Evolutionary conservation across 2,888 invertebrate genomes (phyloP).

Genomic region (Folsomia candida): DNA sequence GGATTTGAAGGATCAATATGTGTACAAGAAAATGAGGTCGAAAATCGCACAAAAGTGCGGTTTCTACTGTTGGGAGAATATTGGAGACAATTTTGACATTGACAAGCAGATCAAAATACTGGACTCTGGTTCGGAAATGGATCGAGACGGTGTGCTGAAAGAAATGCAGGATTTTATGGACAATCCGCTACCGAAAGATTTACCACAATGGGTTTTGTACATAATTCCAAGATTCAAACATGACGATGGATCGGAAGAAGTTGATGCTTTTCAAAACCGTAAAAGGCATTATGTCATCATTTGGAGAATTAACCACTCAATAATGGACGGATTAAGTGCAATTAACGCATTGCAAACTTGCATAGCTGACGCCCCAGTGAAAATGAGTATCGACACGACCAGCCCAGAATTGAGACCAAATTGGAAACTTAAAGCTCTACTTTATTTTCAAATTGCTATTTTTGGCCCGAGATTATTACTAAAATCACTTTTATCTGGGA

Average conservation of each 20-base stretch:
- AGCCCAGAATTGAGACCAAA: neutral
- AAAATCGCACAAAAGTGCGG: conserved; percentile 32
- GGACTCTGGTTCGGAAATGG: conserved; percentile 27
- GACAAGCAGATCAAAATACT: conserved; percentile 37
- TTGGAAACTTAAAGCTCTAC: neutral
- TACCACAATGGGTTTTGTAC: conserved; percentile 41
- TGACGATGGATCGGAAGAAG: conserved; percentile 13
- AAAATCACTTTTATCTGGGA: neutral
- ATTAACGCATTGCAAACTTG: conserved; percentile 32
- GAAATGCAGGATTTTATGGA: conserved; percentile 37
- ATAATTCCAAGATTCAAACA: conserved; percentile 39
- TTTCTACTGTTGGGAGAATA: conserved; percentile 35
- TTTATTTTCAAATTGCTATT: conserved; percentile 27
- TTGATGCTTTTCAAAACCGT: neutral
- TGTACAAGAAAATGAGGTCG: conserved; percentile 21
- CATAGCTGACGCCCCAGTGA: conserved; percentile 26
- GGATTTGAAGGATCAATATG: conserved; percentile 17
- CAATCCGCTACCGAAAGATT: conserved; percentile 28
- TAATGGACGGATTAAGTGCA: conserved; percentile 42
- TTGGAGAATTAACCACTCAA: conserved; percentile 32
- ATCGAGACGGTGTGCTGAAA: conserved; percentile 32
- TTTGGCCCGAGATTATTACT: conserved; percentile 34
- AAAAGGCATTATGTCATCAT: conserved; percentile 1
- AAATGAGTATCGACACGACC: conserved; percentile 32
- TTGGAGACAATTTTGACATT: conserved; percentile 32